These are phyloP conservation scores for Phocoena phocoena DNA, from an alignment of 2,113 vertebrate genomes.

Conservation along the genomic window DNA sequence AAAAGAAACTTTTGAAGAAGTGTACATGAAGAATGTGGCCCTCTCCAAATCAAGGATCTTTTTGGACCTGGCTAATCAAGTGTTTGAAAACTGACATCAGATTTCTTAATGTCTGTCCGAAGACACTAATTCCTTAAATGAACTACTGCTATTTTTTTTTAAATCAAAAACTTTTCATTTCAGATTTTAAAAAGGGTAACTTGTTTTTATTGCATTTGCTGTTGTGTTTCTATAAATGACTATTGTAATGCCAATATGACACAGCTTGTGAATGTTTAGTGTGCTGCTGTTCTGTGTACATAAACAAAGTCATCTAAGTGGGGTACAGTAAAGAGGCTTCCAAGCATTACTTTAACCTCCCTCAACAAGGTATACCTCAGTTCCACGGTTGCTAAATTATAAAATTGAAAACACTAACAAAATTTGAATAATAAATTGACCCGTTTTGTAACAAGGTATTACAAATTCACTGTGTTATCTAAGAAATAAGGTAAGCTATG, in stretches of 20 bases:
- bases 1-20: constrained; percentile 73
- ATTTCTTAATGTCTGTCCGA: constrained; percentile 86
- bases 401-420: constrained; percentile 90
- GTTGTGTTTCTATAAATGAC: constrained; percentile 93
- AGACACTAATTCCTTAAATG: constrained; percentile 89
- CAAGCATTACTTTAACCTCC: constrained; percentile 97
- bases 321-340: constrained; percentile 93
- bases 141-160: constrained; percentile 92
- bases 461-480: constrained; percentile 87
- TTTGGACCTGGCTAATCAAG: constrained; percentile 78
- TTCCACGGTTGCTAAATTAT: constrained; percentile 90
- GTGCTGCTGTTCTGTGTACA: constrained; percentile 97
- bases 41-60: constrained; percentile 71
- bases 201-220: constrained; percentile 92
- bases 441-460: constrained; percentile 88
- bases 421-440: constrained; percentile 85
- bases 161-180: constrained; percentile 92
- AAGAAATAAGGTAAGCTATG: constrained; percentile 83
- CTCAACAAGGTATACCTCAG: constrained; percentile 99
- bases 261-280: constrained; percentile 99
- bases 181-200: constrained; percentile 91
- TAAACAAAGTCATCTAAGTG: constrained; percentile 91
- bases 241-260: constrained; percentile 98
- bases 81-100: constrained; percentile 84
- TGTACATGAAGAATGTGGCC: constrained; percentile 80